Percentiles rank a stretch among this genome's conserved stretches.
phyloP scores from a whole-genome alignment of 2,797 vertebrate species.

The Anguilla pacifica region DNA sequence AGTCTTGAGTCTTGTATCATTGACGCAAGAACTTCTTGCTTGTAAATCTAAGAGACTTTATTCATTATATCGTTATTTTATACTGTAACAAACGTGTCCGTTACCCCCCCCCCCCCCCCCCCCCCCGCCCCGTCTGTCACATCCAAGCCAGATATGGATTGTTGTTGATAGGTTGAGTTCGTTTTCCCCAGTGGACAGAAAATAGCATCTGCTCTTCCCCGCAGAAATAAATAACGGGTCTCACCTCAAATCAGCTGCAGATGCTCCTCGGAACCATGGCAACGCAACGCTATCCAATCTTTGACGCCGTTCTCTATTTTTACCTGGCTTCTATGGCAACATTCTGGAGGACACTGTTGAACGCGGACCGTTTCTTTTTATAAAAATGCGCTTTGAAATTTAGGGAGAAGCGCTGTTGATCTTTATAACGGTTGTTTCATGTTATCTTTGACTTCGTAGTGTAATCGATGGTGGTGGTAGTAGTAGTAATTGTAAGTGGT shows the following conservation, averaged over 20 bases:
- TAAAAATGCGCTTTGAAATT: neutral
- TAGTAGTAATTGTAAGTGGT: neutral
- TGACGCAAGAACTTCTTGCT: neutral
- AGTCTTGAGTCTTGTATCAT: neutral
- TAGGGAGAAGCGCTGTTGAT: neutral
- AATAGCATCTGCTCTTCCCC: neutral
- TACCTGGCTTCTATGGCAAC: conserved; percentile 13
- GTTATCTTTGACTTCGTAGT: neutral
- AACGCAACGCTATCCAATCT: conserved; percentile 4
- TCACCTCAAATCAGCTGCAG: neutral
- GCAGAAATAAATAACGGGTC: neutral
- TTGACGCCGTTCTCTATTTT: conserved; percentile 1
- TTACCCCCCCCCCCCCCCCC: too few relatives aligned
- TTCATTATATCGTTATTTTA: too few relatives aligned
- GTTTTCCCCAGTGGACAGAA: neutral
- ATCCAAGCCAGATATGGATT: neutral
- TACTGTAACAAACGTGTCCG: too few relatives aligned
- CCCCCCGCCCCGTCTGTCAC: neutral
- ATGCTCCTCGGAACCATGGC: neutral
- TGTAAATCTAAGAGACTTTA: neutral
- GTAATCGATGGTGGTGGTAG: neutral
- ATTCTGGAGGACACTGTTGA: neutral
- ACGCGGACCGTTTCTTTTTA: neutral
- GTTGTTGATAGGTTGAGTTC: neutral
- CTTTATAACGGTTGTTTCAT: neutral